These are phyloP conservation scores for Trachymyrmex septentrionalis DNA, from an alignment of 1,140 invertebrate species.

Conservation along the genomic window DNA sequence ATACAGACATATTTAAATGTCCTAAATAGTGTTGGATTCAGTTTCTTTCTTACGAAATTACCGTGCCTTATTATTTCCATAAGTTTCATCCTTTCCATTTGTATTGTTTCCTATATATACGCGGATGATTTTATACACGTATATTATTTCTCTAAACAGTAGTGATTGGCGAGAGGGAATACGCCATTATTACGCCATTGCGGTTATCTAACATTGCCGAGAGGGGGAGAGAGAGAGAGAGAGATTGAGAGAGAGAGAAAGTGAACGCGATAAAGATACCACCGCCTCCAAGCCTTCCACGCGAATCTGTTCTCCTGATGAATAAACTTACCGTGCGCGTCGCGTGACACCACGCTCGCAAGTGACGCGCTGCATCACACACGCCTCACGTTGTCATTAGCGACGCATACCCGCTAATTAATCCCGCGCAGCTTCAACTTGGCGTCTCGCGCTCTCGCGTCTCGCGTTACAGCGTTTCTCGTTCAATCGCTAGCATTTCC, in stretches of 20 bases:
- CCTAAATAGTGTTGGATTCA: not conserved
- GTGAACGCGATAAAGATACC: constrained; percentile 2
- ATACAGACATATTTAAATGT: not conserved
- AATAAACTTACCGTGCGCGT: constrained; percentile 74
- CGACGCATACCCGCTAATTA: constrained; percentile 15
- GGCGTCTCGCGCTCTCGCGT: not conserved
- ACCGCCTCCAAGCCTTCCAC: not conserved
- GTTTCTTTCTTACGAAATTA: not conserved
- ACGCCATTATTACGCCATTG: constrained; percentile 21
- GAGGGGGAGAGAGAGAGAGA: not conserved
- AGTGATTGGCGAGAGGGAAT: not conserved
- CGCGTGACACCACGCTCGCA: constrained; percentile 71
- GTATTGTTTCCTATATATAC: not conserved
- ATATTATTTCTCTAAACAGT: not conserved
- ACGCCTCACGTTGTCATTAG: constrained; percentile 37
- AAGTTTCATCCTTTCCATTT: not conserved
- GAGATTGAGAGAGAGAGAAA: no score
- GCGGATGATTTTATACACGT: not conserved
- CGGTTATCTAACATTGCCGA: not conserved
- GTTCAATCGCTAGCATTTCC: not conserved
- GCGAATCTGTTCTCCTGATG: constrained; percentile 68
- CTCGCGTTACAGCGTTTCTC: not conserved
- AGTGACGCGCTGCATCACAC: constrained; percentile 53
- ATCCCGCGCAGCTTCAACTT: not conserved
- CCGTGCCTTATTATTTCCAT: not conserved